phyloP scores from a whole-genome alignment of 2,888 invertebrate genomes.

The Pomacea canaliculata region DNA sequence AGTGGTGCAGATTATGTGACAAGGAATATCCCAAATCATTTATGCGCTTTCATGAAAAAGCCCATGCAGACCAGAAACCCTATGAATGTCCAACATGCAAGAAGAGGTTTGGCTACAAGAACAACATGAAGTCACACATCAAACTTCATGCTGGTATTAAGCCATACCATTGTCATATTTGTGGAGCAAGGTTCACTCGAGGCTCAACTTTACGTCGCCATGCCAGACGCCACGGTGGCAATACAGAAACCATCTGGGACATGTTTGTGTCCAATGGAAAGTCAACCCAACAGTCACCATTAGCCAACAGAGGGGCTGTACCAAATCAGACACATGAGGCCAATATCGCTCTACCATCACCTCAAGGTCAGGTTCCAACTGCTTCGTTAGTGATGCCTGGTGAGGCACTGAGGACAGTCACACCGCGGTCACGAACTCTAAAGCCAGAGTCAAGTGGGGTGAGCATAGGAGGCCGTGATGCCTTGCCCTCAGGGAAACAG shows the following conservation, averaged over 20 bases:
- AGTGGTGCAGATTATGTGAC: conserved; percentile 58
- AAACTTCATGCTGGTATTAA: conserved; percentile 63
- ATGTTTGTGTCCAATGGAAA: conserved; percentile 37
- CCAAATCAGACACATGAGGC: conserved; percentile 8
- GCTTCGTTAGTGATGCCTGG: conserved; percentile 11
- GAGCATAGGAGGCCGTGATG: neutral
- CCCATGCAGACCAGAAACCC: conserved; percentile 61
- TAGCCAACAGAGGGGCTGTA: neutral
- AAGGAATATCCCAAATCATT: conserved; percentile 57
- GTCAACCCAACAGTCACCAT: neutral
- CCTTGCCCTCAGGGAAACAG: neutral
- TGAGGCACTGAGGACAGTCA: conserved; percentile 11
- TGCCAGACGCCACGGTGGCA: conserved; percentile 57
- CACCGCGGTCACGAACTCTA: neutral
- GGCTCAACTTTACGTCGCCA: conserved; percentile 62
- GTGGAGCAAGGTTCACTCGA: conserved; percentile 61
- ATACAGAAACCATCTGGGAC: conserved; percentile 57
- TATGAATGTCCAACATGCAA: conserved; percentile 61
- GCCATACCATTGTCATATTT: conserved; percentile 61
- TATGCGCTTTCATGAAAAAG: conserved; percentile 58
- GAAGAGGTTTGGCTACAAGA: conserved; percentile 63
- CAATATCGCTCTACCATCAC: neutral
- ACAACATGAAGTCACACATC: conserved; percentile 65
- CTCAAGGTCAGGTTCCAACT: conserved; percentile 9
- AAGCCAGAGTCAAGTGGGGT: neutral